Conservation (phyloP, 2,888 invertebrate species). For the Hyalella azteca region DNA sequence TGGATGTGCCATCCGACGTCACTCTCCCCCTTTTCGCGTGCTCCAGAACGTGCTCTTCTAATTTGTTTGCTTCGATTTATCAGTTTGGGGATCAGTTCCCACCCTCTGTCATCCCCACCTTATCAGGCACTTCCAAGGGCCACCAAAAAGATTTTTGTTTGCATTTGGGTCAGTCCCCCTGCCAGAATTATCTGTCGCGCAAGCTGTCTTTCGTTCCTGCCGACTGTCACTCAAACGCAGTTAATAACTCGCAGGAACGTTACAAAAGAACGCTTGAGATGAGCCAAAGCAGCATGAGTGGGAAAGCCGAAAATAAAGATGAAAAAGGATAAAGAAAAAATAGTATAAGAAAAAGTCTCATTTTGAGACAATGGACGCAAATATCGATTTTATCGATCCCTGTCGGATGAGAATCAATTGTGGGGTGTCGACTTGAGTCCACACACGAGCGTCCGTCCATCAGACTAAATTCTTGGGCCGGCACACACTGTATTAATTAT, state of each 20-base stretch:
- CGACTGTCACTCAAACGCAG: not conserved
- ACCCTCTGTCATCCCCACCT: slow-evolving; percentile 8
- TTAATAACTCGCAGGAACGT: not conserved
- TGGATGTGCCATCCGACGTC: not conserved
- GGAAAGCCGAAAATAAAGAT: no score
- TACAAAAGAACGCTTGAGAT: not conserved
- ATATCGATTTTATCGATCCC: not conserved
- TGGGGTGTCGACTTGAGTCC: not conserved
- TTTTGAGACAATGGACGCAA: not conserved
- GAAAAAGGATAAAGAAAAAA: no score
- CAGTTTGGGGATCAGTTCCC: slow-evolving; percentile 22
- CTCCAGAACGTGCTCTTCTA: slow-evolving; percentile 22
- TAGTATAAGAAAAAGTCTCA: not conserved
- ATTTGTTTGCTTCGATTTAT: slow-evolving; percentile 36
- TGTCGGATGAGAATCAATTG: not conserved
- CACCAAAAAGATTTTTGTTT: slow-evolving; percentile 29
- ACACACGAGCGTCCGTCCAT: no score
- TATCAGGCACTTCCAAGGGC: slow-evolving; percentile 3
- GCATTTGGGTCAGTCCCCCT: slow-evolving; percentile 32
- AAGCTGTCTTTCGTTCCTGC: not conserved
- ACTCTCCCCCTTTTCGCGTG: slow-evolving; percentile 6
- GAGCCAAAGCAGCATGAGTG: no score
- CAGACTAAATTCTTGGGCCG: no score
- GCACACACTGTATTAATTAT: no score
- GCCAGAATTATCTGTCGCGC: not conserved